phyloP scores from a whole-genome alignment of 2,797 vertebrate species.

The Epinephelus coioides region DNA sequence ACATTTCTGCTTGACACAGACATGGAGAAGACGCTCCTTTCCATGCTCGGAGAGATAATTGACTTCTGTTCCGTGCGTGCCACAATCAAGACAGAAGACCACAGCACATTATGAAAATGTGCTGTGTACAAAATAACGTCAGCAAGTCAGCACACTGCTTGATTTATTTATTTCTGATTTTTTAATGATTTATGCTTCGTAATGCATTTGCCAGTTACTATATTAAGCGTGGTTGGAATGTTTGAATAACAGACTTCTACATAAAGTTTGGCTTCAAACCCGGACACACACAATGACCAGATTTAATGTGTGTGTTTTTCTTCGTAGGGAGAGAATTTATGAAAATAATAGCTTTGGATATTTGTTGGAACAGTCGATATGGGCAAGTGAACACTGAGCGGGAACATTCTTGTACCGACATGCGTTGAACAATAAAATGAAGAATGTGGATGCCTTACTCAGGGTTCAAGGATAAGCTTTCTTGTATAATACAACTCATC shows the following conservation, averaged over 20 bases:
- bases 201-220: slow-evolving; percentile 75
- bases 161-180: slow-evolving; percentile 82
- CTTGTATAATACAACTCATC: slow-evolving; percentile 41
- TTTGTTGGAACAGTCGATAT: slow-evolving; percentile 72
- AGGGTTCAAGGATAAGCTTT: slow-evolving; percentile 46
- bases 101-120: slow-evolving; percentile 81
- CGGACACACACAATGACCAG: slow-evolving; percentile 72
- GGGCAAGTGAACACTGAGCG: slow-evolving; percentile 63
- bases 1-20: slow-evolving; percentile 52
- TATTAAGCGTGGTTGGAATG: slow-evolving; percentile 80
- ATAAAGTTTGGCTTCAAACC: slow-evolving; percentile 68
- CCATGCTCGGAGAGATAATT: slow-evolving; percentile 76
- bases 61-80: slow-evolving; percentile 79
- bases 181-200: slow-evolving; percentile 82
- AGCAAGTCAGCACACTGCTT: slow-evolving; percentile 73
- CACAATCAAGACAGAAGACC: slow-evolving; percentile 83
- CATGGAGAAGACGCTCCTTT: slow-evolving; percentile 68
- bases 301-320: slow-evolving; percentile 72
- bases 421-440: slow-evolving; percentile 66
- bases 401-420: slow-evolving; percentile 74
- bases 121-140: slow-evolving; percentile 82
- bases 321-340: slow-evolving; percentile 69
- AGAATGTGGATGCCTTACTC: slow-evolving; percentile 64
- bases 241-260: slow-evolving; percentile 74
- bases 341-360: slow-evolving; percentile 78